Base-by-base conservation (phyloP, 2,113 vertebrate species). In the Anguilla japonica region DNA sequence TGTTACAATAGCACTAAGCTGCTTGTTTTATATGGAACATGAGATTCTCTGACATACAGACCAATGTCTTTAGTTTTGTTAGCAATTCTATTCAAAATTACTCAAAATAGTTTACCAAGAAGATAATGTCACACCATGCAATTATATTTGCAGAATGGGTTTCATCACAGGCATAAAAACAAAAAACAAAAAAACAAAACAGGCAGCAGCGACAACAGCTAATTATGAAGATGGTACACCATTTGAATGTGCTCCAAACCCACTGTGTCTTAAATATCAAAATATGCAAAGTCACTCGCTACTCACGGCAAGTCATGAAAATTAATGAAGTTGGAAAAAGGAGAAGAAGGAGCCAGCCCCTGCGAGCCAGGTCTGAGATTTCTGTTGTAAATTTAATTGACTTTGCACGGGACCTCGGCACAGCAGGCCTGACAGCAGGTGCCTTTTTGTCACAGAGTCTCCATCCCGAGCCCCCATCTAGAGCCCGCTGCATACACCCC, bases 341-440 rank as follows among this genome's bases (percentile, higher is more conserved):
- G 29, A 15, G 34, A 75, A 46, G 29, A 84, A 63, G 63, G 29
- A 15, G 18, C 34, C 85, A 81, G 40, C n/a, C 41, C 8, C 34
- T 13, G 40, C 8, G 14, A 40, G 22, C 16, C 50, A 34, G 16
- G 39, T n/a, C 40, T 40, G 29, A 87, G 50, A 46, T 80, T 86
- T 82, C 14, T 82, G 75, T 56, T 80, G 43, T 82, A 84, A 79
- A 53, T 75, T n/a, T 29, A 85, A 82, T 81, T 60, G 26, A 84
- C 71, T 67, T 81, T 85, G 83, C 40, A 26, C 79, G 41, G 75
- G 34, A 84, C 57, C 86, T 89, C 29, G 53, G 43, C 78, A 29
- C 71, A 87, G 46, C 26, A 16, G 83, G 82, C 34, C 57, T 53
- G 63, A 80, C 39, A 50, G 85, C 71, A 85, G n/a, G 57, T 57